Evolutionary conservation across 2,888 invertebrate genomes (phyloP).

Genomic region (Vannuccia rotundouncinata): DNA sequence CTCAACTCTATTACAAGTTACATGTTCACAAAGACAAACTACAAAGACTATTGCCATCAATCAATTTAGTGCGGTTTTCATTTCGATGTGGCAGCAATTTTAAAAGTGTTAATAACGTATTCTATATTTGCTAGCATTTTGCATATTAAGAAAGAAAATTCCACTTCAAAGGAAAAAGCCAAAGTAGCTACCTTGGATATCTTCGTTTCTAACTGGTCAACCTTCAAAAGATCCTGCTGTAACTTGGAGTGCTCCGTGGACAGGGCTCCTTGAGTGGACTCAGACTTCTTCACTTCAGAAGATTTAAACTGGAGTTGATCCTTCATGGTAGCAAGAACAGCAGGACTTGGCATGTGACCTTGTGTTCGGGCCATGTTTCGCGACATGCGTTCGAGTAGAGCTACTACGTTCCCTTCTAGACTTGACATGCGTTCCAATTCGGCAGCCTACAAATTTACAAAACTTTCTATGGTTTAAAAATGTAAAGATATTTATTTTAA

Average conservation of each 20-base stretch:
- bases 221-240: slow-evolving; percentile 55
- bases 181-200: slow-evolving; percentile 59
- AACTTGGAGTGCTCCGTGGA: slow-evolving; percentile 54
- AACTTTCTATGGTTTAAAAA: slow-evolving; percentile 57
- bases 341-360: slow-evolving; percentile 31
- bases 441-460: background rate
- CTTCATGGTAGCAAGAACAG: slow-evolving; percentile 48
- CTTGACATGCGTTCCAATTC: slow-evolving; percentile 61
- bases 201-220: slow-evolving; percentile 66
- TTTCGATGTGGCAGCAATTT: background rate
- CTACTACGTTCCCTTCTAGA: slow-evolving; percentile 64
- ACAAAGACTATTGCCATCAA: too few relatives aligned
- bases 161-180: background rate
- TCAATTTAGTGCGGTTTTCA: too few relatives aligned
- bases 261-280: slow-evolving; percentile 64
- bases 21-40: too few relatives aligned
- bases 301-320: slow-evolving; percentile 60
- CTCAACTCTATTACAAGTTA: too few relatives aligned
- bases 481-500: slow-evolving; percentile 36
- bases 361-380: slow-evolving; percentile 57
- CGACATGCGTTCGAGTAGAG: slow-evolving; percentile 65
- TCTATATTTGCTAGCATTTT: background rate
- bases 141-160: background rate
- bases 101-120: background rate
- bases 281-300: slow-evolving; percentile 63